Percentiles rank a stretch among this genome's conserved stretches.
Evolutionary conservation across 2,797 vertebrate species (phyloP).

Genomic region (Periparus ater): DNA sequence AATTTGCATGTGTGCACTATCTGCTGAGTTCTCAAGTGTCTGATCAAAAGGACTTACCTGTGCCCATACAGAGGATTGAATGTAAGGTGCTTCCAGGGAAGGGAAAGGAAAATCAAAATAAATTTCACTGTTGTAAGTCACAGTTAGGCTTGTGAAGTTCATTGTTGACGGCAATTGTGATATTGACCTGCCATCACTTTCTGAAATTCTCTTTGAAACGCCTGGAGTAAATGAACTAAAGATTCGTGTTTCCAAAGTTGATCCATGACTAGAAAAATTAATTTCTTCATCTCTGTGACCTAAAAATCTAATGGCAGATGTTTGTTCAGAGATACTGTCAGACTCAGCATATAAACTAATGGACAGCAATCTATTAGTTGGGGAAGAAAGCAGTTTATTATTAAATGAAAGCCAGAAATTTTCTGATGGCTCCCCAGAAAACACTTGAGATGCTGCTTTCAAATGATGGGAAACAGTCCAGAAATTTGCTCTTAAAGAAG

Average conservation of each 20-base stretch:
- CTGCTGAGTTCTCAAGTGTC: neutral
- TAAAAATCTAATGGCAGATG: neutral
- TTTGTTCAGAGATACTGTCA: neutral
- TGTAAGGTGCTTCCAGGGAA: constrained; percentile 18
- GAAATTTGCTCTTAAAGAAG: constrained; percentile 38
- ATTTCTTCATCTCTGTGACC: neutral
- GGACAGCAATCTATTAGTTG: constrained; percentile 23
- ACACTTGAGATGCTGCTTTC: neutral
- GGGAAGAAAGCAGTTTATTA: constrained; percentile 27
- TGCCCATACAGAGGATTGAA: neutral
- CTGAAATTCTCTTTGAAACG: constrained; percentile 1
- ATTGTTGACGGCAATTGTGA: neutral
- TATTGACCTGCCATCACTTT: neutral
- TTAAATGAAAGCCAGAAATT: constrained; percentile 1
- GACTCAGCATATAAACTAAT: neutral
- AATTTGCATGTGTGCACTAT: neutral
- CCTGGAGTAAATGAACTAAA: constrained; percentile 24
- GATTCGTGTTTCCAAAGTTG: constrained; percentile 16
- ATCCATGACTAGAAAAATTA: neutral
- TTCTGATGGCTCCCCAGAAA: neutral
- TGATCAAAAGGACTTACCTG: neutral
- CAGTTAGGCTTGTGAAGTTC: neutral
- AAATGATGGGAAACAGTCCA: constrained; percentile 10
- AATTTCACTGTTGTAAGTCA: neutral
- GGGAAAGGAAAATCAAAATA: constrained; percentile 13